Evolutionary conservation across 1,140 invertebrate genomes (phyloP).

Genomic region (Drosophila sp.): DNA sequence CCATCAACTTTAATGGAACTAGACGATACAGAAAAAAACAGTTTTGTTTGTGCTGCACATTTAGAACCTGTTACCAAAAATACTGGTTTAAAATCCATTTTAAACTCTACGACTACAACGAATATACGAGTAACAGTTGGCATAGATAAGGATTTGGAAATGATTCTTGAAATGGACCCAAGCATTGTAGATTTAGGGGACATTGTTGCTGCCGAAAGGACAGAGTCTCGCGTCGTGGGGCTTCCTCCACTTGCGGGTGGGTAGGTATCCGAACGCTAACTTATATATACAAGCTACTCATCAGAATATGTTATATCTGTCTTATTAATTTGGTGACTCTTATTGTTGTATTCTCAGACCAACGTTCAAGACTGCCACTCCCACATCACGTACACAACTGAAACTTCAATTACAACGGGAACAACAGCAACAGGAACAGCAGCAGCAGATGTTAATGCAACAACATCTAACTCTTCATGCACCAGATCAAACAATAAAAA

Average conservation of each 20-base stretch:
- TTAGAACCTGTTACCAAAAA: neutral
- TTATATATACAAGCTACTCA: neutral
- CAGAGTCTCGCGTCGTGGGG: constrained; percentile 58
- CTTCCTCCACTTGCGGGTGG: constrained; percentile 81
- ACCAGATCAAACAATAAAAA: constrained; percentile 52
- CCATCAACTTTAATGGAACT: constrained; percentile 49
- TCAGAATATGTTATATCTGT: neutral
- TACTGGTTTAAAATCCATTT: constrained; percentile 10
- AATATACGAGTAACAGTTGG: constrained; percentile 85
- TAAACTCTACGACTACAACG: constrained; percentile 20
- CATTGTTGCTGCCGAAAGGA: constrained; percentile 44
- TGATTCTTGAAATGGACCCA: constrained; percentile 87
- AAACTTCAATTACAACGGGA: constrained; percentile 94
- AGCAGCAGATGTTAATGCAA: constrained; percentile 85
- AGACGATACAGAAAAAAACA: constrained; percentile 29
- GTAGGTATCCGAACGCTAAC: constrained; percentile 57
- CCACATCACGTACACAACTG: constrained; percentile 92
- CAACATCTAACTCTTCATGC: constrained; percentile 82
- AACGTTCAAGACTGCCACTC: constrained; percentile 90
- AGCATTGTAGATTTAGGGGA: constrained; percentile 85
- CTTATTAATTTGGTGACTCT: neutral
- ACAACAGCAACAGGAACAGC: constrained; percentile 88
- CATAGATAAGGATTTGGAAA: constrained; percentile 86
- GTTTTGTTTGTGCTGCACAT: neutral
- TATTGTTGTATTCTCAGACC: constrained; percentile 84